phyloP scores from a whole-genome alignment of 2,797 vertebrate genomes.

The Macropus fuliginosus region DNA sequence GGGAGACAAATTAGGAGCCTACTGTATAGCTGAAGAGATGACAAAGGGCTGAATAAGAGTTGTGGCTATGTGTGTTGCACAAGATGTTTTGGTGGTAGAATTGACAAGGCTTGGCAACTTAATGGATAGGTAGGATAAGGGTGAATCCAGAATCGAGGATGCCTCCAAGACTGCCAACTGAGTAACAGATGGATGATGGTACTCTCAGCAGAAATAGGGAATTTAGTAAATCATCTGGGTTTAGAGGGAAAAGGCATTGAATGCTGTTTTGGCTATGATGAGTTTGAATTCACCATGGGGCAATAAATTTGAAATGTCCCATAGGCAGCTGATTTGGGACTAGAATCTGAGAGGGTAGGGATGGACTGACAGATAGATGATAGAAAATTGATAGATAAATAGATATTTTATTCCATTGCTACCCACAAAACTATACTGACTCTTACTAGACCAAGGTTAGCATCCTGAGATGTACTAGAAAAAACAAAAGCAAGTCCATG shows the following conservation, averaged over 20 bases:
- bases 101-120: background rate
- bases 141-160: background rate
- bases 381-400: background rate
- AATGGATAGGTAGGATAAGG: background rate
- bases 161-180: background rate
- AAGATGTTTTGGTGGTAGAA: background rate
- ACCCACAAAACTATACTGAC: background rate
- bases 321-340: background rate
- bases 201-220: background rate
- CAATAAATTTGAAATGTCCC: background rate
- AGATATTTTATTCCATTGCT: background rate
- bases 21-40: background rate
- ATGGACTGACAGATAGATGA: background rate
- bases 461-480: background rate
- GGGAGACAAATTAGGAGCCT: background rate
- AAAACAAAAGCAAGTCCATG: conserved; percentile 44
- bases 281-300: background rate
- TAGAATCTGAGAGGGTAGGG: background rate
- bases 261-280: background rate
- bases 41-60: background rate
- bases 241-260: background rate
- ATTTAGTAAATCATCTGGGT: background rate
- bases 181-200: background rate
- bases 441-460: background rate
- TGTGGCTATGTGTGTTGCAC: background rate